phyloP scores from a whole-genome alignment of 1,140 invertebrate genomes.

The Mylabris phalerata region DNA sequence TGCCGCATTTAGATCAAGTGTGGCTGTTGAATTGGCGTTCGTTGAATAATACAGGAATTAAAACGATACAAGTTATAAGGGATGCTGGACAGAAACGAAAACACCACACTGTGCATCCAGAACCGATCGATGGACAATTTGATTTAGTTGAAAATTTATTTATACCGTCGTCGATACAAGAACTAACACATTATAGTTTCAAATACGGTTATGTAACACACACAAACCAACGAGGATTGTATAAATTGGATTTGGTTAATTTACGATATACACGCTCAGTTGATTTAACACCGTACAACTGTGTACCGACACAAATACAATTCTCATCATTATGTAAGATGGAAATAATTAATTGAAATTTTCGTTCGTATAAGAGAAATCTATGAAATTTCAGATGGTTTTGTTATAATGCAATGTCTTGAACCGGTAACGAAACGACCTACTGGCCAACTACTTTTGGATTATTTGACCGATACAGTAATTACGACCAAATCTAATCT shows the following conservation, averaged over 20 bases:
- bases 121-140: slow-evolving; percentile 73
- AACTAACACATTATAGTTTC: slow-evolving; percentile 56
- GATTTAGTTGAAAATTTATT: slow-evolving; percentile 68
- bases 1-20: slow-evolving; percentile 68
- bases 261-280: slow-evolving; percentile 69
- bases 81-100: slow-evolving; percentile 69
- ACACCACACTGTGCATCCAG: slow-evolving; percentile 71
- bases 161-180: slow-evolving; percentile 51
- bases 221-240: slow-evolving; percentile 65
- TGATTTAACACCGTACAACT: slow-evolving; percentile 68
- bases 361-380: neutral
- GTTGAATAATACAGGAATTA: slow-evolving; percentile 49
- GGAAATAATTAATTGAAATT: neutral
- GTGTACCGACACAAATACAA: slow-evolving; percentile 62
- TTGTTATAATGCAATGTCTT: slow-evolving; percentile 64
- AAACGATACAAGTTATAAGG: slow-evolving; percentile 69
- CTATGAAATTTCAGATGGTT: slow-evolving; percentile 54
- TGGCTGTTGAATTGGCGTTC: slow-evolving; percentile 71
- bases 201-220: slow-evolving; percentile 74
- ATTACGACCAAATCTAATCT: slow-evolving; percentile 57
- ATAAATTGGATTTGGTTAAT: slow-evolving; percentile 69
- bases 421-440: slow-evolving; percentile 56
- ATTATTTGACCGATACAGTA: slow-evolving; percentile 71
- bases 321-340: slow-evolving; percentile 69
- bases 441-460: slow-evolving; percentile 65